phyloP scores from a whole-genome alignment of 2,888 invertebrate species.

The Nebria salina region DNA sequence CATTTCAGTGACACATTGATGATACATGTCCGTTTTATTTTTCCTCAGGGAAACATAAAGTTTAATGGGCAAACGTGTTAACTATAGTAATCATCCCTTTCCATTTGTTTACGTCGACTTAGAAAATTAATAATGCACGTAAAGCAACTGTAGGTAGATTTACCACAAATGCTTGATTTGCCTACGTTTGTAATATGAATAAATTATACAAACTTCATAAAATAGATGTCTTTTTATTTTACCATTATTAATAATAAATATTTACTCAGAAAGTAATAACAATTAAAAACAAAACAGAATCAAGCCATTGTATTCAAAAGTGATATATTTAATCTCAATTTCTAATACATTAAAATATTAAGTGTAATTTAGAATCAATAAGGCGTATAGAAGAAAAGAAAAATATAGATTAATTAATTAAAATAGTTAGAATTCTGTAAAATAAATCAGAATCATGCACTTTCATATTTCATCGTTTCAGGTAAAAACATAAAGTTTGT shows the following conservation, averaged over 20 bases:
- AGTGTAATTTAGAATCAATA: no score
- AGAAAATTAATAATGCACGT: background rate
- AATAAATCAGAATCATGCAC: background rate
- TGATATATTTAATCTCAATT: no score
- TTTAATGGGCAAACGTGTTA: background rate
- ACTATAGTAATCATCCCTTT: background rate
- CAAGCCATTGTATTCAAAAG: no score
- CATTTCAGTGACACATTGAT: background rate
- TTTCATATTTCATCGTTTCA: conserved; percentile 31
- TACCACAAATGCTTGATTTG: background rate
- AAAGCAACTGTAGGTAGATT: background rate
- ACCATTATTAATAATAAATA: no score
- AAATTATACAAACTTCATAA: background rate
- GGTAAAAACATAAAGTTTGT: conserved; percentile 31
- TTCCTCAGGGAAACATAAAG: background rate
- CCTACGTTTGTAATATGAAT: background rate
- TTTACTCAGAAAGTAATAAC: no score
- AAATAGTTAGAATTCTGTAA: background rate
- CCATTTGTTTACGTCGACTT: background rate
- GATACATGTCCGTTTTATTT: background rate
- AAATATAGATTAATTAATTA: background rate
- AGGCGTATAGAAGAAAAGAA: no score
- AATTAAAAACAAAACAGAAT: no score
- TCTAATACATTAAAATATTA: no score
- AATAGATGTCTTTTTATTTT: background rate